These are phyloP conservation scores for Pyxicephalus adspersus DNA, from an alignment of 2,113 vertebrate genomes.

Conservation along the genomic window DNA sequence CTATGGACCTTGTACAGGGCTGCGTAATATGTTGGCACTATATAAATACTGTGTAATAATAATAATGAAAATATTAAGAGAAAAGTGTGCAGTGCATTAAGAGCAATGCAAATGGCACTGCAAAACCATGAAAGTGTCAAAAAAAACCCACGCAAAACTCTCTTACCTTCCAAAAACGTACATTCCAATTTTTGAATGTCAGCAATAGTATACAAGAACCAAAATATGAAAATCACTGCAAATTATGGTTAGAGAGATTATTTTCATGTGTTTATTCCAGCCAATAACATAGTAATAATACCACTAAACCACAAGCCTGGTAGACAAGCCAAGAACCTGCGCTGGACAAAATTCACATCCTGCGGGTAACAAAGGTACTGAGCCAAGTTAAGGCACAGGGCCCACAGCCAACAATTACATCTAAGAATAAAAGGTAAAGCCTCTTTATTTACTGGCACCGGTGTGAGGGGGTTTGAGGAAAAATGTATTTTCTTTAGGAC, in stretches of 20 bases:
- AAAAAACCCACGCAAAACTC: no score
- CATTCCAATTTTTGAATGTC: background rate
- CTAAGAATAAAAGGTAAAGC: background rate
- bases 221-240: background rate
- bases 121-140: no score
- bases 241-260: conserved; percentile 23
- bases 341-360: background rate
- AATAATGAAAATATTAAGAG: no score
- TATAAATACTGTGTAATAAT: no score
- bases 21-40: no score
- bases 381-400: conserved; percentile 8
- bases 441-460: conserved; percentile 2
- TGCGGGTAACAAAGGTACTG: background rate
- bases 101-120: no score
- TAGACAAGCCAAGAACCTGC: fast-evolving
- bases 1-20: no score
- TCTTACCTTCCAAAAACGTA: conserved; percentile 16
- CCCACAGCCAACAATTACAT: conserved; percentile 22
- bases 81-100: no score
- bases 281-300: conserved; percentile 14
- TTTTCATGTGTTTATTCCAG: conserved; percentile 59
- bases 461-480: background rate
- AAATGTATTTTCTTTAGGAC: background rate
- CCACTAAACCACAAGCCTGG: fast-evolving
- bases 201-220: background rate